Conservation (phyloP, 2,888 invertebrate species). For the Pemphredon lugubris region DNA sequence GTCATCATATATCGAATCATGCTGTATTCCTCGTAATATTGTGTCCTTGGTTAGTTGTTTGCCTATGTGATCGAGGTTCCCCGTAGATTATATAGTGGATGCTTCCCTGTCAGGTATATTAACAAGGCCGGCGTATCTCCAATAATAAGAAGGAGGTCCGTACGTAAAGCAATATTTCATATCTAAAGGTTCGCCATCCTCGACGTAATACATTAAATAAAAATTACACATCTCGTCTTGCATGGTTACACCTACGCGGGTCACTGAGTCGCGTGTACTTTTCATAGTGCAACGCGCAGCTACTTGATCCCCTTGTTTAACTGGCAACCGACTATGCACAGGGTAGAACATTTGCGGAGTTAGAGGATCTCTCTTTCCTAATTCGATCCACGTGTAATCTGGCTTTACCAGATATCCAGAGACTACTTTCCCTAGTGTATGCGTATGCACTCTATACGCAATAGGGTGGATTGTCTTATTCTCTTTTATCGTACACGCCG, state of each 20-base stretch:
- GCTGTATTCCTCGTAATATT: too few species aligned
- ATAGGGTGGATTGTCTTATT: conserved; percentile 95
- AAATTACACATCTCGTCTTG: conserved; percentile 98
- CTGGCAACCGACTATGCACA: conserved; percentile 84
- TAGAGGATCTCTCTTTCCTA: conserved; percentile 93
- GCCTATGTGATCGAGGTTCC: background rate
- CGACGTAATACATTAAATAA: conserved; percentile 96
- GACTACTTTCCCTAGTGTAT: conserved; percentile 92
- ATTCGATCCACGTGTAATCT: conserved; percentile 90
- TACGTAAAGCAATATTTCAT: conserved; percentile 91
- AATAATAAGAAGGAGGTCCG: conserved; percentile 93
- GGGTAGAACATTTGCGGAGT: conserved; percentile 98
- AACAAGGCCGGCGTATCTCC: conserved; percentile 87
- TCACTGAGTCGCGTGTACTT: conserved; percentile 85
- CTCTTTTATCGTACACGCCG: conserved; percentile 91
- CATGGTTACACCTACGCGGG: conserved; percentile 91
- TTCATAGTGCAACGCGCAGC: conserved; percentile 97
- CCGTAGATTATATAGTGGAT: conserved; percentile 81
- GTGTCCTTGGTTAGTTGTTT: too few species aligned
- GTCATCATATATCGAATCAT: too few species aligned
- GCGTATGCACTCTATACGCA: conserved; percentile 97
- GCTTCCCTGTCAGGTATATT: conserved; percentile 90
- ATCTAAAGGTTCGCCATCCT: conserved; percentile 87
- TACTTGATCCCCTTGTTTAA: conserved; percentile 87
- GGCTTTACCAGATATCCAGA: conserved; percentile 86